Base-by-base conservation (phyloP, 2,797 vertebrate genomes). In the Cirrhinus molitorella region DNA sequence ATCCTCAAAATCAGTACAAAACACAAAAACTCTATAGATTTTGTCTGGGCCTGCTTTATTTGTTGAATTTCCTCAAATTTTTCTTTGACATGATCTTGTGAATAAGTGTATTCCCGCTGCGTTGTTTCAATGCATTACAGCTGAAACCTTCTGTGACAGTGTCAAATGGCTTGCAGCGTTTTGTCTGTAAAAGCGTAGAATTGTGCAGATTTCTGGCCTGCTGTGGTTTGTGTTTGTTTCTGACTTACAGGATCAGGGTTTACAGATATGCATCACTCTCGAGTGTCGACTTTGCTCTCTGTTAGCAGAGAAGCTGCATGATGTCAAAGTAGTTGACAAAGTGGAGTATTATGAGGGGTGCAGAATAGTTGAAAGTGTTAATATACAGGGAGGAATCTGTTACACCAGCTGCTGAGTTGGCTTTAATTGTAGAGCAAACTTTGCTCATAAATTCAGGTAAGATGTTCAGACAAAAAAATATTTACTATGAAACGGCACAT, bases 211-310 rank as follows among this genome's bases (percentile, higher is more conserved):
- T 72, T 81, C 79, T 43, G 12, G 37, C 31, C 53, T 61, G 68
- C 55, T 47, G 19, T 59, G 23, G 13, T 63, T 37, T 49, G 3
- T 47, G 51, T 53, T 61, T 31, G 40, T 81, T 16, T 49, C 40
- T 31, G 25, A 70, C 79, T 55, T 57, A 70, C n/a, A 59, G 51
- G 37, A 59, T 59, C 37, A 80, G 51, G 57, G 23, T 70, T 81
- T 57, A 40, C 63, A 61, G 63, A 71, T 40, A 78, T 63, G 34
- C 76, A 63, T 76, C 45, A 51, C 7, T 23, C 34, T 76, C 3
- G n/a, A n/a, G n/a, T n/a, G n/a, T n/a, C n/a, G 5, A 71, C 55
- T 57, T 31, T 71, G 67, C 79, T 81, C 23, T 65, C 19, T 55
- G 65, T 34, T 71, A 63, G 25, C 70, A 53, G 49, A 71, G 61